Conservation (phyloP, 2,888 invertebrate genomes). For the Parapristionchus giblindavisi region DNA sequence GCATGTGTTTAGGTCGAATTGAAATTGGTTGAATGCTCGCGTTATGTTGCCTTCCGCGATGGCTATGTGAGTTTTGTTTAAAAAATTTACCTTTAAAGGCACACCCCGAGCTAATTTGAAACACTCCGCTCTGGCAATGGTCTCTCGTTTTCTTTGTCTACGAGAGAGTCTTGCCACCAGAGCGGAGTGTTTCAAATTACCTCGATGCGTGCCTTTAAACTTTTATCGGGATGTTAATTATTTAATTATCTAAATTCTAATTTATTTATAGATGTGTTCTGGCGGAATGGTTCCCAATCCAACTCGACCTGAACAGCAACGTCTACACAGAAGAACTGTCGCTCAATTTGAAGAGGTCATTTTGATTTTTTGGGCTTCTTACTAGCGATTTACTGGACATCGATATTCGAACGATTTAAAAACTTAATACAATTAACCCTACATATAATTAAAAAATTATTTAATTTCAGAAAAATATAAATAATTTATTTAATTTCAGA, state of each 20-base stretch:
- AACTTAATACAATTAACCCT: no score
- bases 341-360: conserved; percentile 25
- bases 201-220: no score
- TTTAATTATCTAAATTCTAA: no score
- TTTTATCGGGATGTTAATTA: no score
- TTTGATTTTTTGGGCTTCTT: background rate
- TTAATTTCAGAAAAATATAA: background rate
- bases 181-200: no score
- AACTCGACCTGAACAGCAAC: conserved; percentile 7
- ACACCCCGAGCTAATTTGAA: background rate
- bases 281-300: background rate
- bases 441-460: background rate
- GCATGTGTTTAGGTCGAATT: conserved; percentile 23
- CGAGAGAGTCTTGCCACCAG: no score
- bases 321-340: conserved; percentile 33
- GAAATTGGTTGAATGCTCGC: conserved; percentile 35
- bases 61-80: conserved; percentile 6
- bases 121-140: background rate
- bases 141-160: background rate
- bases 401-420: no score
- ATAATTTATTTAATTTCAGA: conserved; percentile 12
- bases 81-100: background rate
- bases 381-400: no score
- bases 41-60: conserved; percentile 26
- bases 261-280: background rate